Evolutionary conservation across 2,797 vertebrate genomes (phyloP).

Genomic region (Pipistrellus pygmaeus): DNA sequence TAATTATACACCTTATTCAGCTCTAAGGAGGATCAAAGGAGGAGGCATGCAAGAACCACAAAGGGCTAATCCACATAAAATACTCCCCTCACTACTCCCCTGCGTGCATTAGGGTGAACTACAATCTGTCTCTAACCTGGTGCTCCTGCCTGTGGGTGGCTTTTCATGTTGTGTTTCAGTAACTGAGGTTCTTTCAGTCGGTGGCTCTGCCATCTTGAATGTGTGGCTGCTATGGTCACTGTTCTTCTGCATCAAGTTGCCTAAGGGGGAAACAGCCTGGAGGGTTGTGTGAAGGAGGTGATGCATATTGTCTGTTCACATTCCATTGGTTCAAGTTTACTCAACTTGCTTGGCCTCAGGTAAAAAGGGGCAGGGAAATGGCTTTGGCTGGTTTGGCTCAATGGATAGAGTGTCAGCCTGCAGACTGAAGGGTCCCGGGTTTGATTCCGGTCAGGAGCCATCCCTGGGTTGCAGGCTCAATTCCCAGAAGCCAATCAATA

Average conservation of each 20-base stretch:
- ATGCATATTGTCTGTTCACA: too few relatives aligned
- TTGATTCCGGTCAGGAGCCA: too few relatives aligned
- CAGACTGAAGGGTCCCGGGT: too few relatives aligned
- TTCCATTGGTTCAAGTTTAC: background rate
- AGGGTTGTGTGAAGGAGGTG: background rate
- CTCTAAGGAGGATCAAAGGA: background rate
- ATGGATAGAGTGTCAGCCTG: too few relatives aligned
- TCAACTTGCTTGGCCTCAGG: background rate
- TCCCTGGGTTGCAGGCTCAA: too few relatives aligned
- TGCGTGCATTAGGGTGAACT: background rate
- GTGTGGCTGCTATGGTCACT: background rate
- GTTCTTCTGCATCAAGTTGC: background rate
- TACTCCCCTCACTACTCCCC: background rate
- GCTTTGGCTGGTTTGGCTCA: too few relatives aligned
- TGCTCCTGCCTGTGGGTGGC: background rate
- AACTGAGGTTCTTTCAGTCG: background rate
- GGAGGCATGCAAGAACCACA: background rate
- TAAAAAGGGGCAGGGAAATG: background rate
- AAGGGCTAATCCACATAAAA: background rate
- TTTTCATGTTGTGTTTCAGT: background rate
- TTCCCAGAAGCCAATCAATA: too few relatives aligned
- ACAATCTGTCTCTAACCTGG: background rate
- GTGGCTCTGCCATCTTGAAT: background rate
- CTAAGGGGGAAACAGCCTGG: background rate
- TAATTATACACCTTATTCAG: background rate